A percentile compares a stretch with the other conserved stretches of the same genome.
These are phyloP conservation scores for Ptilonorhynchus violaceus DNA, from an alignment of 2,113 vertebrate species.

Conservation along the genomic window DNA sequence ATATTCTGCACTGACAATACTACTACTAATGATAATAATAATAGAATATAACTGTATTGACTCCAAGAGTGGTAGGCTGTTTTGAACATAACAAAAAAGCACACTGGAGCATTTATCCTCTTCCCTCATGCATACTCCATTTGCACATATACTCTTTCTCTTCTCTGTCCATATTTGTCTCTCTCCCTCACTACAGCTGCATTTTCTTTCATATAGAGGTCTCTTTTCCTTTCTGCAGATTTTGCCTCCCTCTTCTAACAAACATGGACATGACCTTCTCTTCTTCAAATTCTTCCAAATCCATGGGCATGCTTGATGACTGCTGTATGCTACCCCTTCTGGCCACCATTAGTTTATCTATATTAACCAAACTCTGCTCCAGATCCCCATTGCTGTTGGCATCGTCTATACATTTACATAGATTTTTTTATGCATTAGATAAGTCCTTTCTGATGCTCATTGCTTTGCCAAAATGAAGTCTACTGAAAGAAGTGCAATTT, in stretches of 20 bases:
- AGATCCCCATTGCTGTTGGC: background rate
- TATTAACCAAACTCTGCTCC: background rate
- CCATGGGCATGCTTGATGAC: background rate
- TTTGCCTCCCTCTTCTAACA: background rate
- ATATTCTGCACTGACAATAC: background rate
- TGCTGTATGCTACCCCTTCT: background rate
- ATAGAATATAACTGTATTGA: background rate
- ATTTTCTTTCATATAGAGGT: background rate
- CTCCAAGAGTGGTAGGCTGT: background rate
- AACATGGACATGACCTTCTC: background rate
- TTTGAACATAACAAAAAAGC: background rate
- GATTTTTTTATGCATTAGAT: background rate
- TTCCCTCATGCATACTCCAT: background rate
- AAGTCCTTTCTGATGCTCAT: background rate
- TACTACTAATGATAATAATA: background rate
- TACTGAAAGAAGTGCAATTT: slow-evolving; percentile 46
- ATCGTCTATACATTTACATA: background rate
- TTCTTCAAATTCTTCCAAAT: slow-evolving; percentile 1
- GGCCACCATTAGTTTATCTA: background rate
- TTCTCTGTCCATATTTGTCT: background rate
- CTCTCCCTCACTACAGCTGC: background rate
- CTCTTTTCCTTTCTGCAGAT: background rate
- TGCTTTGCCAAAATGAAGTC: slow-evolving; percentile 22
- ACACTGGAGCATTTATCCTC: background rate
- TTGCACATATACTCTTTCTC: background rate